These are phyloP conservation scores for Heteromormyrus szaboi DNA, from an alignment of 2,797 vertebrate genomes.

Conservation along the genomic window DNA sequence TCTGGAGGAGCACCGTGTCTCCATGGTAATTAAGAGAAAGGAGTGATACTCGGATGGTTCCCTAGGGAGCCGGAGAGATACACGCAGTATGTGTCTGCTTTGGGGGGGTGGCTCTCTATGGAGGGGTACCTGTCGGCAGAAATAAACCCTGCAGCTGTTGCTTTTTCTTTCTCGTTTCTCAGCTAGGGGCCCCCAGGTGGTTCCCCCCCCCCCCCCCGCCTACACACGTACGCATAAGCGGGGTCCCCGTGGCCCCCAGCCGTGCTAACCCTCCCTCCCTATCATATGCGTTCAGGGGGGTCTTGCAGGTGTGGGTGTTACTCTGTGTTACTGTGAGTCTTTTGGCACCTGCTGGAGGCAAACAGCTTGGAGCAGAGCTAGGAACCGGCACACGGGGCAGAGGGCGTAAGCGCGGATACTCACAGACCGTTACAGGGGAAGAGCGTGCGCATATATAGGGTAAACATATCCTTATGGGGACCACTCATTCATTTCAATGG, in stretches of 20 bases:
- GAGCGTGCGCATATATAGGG: not conserved
- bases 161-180: conserved; percentile 9
- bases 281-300: not conserved
- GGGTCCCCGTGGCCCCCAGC: not conserved
- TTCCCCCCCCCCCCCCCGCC: not conserved
- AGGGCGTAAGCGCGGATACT: not conserved
- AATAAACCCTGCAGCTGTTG: conserved; percentile 14
- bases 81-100: conserved; percentile 29
- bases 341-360: not conserved
- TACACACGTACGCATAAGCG: too few species aligned
- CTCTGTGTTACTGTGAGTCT: not conserved
- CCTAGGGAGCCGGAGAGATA: conserved; percentile 39
- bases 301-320: not conserved
- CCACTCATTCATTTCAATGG: too few species aligned
- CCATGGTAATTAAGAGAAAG: conserved; percentile 59
- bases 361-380: not conserved
- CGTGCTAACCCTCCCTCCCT: not conserved
- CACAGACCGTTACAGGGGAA: not conserved
- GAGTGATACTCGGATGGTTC: conserved; percentile 47
- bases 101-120: not conserved
- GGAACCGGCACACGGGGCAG: not conserved
- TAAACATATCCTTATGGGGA: too few species aligned
- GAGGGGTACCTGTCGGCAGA: conserved; percentile 2
- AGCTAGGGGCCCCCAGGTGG: not conserved
- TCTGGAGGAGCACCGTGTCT: conserved; percentile 57